Conservation (phyloP, 2,888 invertebrate species). For the Aphidoletes aphidimyza region DNA sequence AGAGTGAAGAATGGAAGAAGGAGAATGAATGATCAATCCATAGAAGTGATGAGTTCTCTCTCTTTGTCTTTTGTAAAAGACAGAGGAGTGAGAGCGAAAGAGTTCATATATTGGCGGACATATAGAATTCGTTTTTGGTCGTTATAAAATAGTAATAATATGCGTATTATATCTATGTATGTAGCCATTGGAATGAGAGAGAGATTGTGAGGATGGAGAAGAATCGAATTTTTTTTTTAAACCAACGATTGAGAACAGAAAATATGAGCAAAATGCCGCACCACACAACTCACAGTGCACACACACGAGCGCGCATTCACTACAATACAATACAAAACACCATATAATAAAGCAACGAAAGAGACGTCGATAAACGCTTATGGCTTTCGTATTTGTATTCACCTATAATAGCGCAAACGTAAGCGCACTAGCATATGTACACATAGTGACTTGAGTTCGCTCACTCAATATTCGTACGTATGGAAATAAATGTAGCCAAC, state of each 20-base stretch:
- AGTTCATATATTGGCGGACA: not conserved
- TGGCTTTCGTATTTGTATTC: conserved; percentile 29
- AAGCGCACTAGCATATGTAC: conserved; percentile 38
- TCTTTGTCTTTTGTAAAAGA: too few species aligned
- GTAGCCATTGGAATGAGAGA: conserved; percentile 30
- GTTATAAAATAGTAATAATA: not conserved
- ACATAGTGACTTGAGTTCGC: not conserved
- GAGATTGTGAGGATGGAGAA: too few species aligned
- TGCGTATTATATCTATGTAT: not conserved
- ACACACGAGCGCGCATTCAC: too few species aligned
- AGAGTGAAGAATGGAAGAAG: too few species aligned
- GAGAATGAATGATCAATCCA: not conserved
- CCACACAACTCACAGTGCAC: too few species aligned
- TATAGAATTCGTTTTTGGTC: too few species aligned
- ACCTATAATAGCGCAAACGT: conserved; percentile 41
- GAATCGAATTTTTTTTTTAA: conserved; percentile 22
- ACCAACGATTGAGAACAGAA: conserved; percentile 23
- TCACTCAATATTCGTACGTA: not conserved
- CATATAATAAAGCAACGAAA: conserved; percentile 16
- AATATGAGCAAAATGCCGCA: not conserved
- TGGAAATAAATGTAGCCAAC: too few species aligned
- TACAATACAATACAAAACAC: not conserved
- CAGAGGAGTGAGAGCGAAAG: not conserved
- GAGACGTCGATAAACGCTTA: conserved; percentile 39
- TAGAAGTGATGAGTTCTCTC: not conserved